Conservation (phyloP, 2,113 vertebrate genomes). For the Gulo gulo region DNA sequence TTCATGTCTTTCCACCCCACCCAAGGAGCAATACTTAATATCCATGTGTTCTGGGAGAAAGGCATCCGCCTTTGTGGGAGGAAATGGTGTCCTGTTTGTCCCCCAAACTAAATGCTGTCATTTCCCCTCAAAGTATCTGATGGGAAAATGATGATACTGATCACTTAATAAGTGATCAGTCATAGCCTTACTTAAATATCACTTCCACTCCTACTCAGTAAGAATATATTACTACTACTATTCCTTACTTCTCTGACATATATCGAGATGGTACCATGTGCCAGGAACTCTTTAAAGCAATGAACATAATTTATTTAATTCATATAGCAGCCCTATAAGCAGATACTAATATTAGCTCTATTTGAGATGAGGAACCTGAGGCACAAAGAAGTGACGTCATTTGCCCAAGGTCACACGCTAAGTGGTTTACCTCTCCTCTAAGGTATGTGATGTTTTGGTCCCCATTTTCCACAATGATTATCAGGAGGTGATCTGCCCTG, state of each 20-base stretch:
- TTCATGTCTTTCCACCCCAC: too few species aligned
- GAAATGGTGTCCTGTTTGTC: not conserved
- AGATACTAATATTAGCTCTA: not conserved
- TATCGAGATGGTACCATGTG: not conserved
- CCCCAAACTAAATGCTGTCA: not conserved
- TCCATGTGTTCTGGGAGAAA: not conserved
- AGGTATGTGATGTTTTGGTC: not conserved
- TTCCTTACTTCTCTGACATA: not conserved
- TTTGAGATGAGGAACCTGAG: not conserved
- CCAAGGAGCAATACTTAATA: not conserved
- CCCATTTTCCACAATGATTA: not conserved
- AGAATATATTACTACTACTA: not conserved
- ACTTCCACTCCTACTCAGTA: not conserved
- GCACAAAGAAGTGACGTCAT: not conserved
- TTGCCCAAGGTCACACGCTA: not conserved
- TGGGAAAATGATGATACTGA: not conserved
- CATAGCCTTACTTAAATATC: not conserved
- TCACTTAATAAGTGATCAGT: not conserved
- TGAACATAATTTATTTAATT: not conserved
- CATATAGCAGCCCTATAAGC: not conserved
- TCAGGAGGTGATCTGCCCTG: fast-evolving
- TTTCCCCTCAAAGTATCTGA: not conserved
- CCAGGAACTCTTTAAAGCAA: not conserved
- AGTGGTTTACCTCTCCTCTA: not conserved
- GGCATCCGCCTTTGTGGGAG: not conserved